Base-by-base conservation (phyloP, 1,140 invertebrate species). In the Bombus consobrinus region DNA sequence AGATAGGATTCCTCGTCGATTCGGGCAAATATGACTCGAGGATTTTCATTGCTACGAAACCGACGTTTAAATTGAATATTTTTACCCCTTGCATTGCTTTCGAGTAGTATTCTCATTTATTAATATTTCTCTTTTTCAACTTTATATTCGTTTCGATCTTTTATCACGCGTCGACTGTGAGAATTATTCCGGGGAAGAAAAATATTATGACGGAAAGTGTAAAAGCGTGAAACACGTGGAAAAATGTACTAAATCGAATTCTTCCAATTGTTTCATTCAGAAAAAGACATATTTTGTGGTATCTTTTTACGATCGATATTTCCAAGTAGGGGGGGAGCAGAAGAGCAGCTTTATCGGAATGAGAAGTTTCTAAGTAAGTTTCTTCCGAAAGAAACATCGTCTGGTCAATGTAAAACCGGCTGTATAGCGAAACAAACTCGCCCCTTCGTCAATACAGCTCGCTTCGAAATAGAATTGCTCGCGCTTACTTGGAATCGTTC, bases 1-100 rank as follows among this genome's bases (percentile, higher is more conserved):
- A 13, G 47, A 88, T 87, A 87, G 75, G 66, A 87, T 88, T 71
- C 53, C 18, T 69, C 75, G 79, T 86, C 83, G 73, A 32, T 32
- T 12, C 15, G 64, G 18, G 66, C 34, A 34, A 34, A 12, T 62
- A 62, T 5, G 66, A 15, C 66, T 22, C n/a, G 22, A 68, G 66
- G 66, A 68, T 37, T 68, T 68, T 37, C 66, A 37, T 68, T 37
- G 66, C 66, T 68, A 22, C 66, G 22, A 68, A 15, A 22, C 34
- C 34, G 34, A 37, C 34, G 66, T 66, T 66, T 32, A 66, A 66
- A 66, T 66, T 66, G 13, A 66, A 32, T 32, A 66, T 66, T 18
- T 32, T 66, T 34, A 15, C 2, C 32, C 15, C 32, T 66, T n/a
- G 59, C 12, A 12, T n/a, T n/a, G 28, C 28, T n/a, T n/a, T 4